These are phyloP conservation scores for Caradrina clavipalpis DNA, from an alignment of 2,888 invertebrate species.

Conservation along the genomic window DNA sequence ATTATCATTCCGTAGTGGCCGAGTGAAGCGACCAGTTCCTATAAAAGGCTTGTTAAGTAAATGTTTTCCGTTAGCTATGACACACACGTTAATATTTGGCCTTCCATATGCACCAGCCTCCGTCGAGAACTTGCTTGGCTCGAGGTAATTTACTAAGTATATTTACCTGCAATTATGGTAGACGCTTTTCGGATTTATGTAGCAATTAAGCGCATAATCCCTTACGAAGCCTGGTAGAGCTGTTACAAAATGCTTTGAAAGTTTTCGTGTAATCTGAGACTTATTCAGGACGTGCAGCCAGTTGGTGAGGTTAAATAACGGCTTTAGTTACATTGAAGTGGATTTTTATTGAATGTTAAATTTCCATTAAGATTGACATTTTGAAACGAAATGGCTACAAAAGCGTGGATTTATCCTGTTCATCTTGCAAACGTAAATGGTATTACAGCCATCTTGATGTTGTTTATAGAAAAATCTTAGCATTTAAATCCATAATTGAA, in stretches of 20 bases:
- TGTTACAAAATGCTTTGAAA: conserved; percentile 70
- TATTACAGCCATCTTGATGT: neutral
- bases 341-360: conserved; percentile 40
- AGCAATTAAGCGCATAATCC: conserved; percentile 73
- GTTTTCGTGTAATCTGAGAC: conserved; percentile 65
- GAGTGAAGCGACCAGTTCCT: conserved; percentile 73
- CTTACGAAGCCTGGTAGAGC: conserved; percentile 67
- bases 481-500: conserved; percentile 30
- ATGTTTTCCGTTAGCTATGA: conserved; percentile 79
- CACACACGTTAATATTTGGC: conserved; percentile 74
- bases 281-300: conserved; percentile 61
- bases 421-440: conserved; percentile 20
- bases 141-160: conserved; percentile 71
- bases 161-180: conserved; percentile 74
- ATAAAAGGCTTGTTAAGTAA: conserved; percentile 75
- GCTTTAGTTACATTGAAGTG: conserved; percentile 53
- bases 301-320: conserved; percentile 54
- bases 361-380: conserved; percentile 52
- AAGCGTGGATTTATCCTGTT: conserved; percentile 28
- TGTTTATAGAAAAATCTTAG: conserved; percentile 31
- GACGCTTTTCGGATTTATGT: conserved; percentile 77
- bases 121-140: conserved; percentile 58
- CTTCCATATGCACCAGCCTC: conserved; percentile 61
- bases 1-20: conserved; percentile 66
- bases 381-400: conserved; percentile 31